Conservation (phyloP, 2,888 invertebrate species). For the Diogma glabrata region DNA sequence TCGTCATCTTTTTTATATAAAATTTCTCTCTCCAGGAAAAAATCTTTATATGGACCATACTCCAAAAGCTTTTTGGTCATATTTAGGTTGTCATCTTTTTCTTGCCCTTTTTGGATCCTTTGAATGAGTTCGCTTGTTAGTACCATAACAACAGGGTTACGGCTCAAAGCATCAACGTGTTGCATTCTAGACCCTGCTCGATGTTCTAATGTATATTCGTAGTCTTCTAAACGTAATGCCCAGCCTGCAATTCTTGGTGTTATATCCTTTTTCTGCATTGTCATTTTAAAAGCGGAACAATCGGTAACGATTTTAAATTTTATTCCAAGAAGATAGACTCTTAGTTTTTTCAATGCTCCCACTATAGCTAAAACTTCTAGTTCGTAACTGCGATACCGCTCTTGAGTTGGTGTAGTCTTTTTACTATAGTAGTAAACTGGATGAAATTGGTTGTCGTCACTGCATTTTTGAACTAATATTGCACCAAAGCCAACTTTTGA, state of each 20-base stretch:
- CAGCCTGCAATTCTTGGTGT: neutral
- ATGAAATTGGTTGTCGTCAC: too few species aligned
- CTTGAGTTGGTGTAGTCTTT: neutral
- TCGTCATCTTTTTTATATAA: too few species aligned
- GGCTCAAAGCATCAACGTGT: neutral
- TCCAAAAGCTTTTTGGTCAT: too few species aligned
- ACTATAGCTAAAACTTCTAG: neutral
- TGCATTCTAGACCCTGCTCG: too few species aligned
- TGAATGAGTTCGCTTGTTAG: neutral
- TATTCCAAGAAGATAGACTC: too few species aligned
- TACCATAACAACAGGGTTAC: neutral
- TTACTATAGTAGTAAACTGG: neutral
- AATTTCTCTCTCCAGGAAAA: too few species aligned
- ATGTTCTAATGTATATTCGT: neutral
- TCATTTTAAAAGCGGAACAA: neutral
- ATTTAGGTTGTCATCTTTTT: too few species aligned
- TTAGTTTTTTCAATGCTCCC: neutral
- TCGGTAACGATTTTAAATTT: neutral
- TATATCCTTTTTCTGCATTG: neutral
- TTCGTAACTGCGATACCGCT: neutral
- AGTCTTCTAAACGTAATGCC: neutral
- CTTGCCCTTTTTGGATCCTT: neutral
- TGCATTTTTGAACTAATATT: too few species aligned
- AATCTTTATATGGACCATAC: too few species aligned
- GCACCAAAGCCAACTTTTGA: neutral